These are phyloP conservation scores for Myripristis jacobus DNA, from an alignment of 2,797 vertebrate species.

Conservation along the genomic window DNA sequence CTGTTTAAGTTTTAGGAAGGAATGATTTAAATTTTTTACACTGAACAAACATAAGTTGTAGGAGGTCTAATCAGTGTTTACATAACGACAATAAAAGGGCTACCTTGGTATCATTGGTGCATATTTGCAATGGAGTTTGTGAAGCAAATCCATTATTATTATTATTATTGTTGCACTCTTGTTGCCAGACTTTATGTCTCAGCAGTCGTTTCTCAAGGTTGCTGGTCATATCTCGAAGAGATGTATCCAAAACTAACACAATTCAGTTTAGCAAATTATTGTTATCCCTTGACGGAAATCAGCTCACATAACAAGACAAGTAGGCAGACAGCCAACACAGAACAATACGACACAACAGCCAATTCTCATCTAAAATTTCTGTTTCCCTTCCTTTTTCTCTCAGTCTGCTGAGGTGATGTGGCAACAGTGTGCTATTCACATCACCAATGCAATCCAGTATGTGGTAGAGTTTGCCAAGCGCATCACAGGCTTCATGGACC, in stretches of 20 bases:
- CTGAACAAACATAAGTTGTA: background rate
- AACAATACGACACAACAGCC: background rate
- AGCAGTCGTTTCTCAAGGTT: background rate
- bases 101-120: background rate
- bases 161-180: conserved; percentile 17
- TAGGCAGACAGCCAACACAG: background rate
- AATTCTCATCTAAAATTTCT: conserved; percentile 25
- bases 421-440: conserved; percentile 91
- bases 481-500: conserved; percentile 94
- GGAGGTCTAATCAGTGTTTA: background rate
- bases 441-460: conserved; percentile 94
- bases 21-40: background rate
- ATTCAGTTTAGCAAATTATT: conserved; percentile 2
- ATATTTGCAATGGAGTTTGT: background rate
- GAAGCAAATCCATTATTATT: conserved; percentile 7
- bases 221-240: background rate
- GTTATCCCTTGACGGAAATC: background rate
- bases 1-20: background rate
- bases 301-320: conserved; percentile 1
- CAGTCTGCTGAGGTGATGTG: conserved; percentile 92
- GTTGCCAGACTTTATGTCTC: background rate
- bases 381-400: conserved; percentile 26
- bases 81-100: background rate
- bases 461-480: conserved; percentile 95
- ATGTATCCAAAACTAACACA: conserved; percentile 5